Evolutionary conservation across 2,888 invertebrate species (phyloP).

Genomic region (Tenthredo notha): DNA sequence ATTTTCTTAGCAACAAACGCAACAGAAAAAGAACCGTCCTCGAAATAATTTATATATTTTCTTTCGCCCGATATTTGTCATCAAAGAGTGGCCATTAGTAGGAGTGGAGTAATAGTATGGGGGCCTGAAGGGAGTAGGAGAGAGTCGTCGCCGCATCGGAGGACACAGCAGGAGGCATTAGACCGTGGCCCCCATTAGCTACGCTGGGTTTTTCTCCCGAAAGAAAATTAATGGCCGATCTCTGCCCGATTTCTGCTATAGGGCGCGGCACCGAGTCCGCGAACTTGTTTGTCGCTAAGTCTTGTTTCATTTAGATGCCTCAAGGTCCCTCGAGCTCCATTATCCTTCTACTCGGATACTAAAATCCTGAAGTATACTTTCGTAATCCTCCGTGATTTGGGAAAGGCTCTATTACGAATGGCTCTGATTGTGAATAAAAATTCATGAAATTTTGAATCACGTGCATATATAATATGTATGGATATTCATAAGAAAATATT

Average conservation of each 20-base stretch:
- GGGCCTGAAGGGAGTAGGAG: constrained; percentile 66
- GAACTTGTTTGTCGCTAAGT: constrained; percentile 48
- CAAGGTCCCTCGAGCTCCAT: constrained; percentile 5
- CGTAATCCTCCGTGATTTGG: neutral
- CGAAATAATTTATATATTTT: constrained; percentile 77
- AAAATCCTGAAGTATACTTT: neutral
- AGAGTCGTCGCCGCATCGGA: constrained; percentile 61
- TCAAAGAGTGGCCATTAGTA: constrained; percentile 78
- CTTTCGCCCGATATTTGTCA: constrained; percentile 77
- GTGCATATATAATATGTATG: neutral
- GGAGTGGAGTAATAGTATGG: constrained; percentile 60
- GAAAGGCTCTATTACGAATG: neutral
- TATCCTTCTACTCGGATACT: neutral
- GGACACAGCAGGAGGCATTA: constrained; percentile 77
- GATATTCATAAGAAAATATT: neutral
- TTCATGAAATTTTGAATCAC: neutral
- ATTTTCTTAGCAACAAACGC: constrained; percentile 26
- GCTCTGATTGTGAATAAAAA: neutral
- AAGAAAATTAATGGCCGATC: constrained; percentile 76
- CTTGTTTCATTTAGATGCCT: constrained; percentile 33
- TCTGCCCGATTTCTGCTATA: constrained; percentile 59
- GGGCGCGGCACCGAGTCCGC: constrained; percentile 40
- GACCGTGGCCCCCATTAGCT: constrained; percentile 77
- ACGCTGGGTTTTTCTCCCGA: constrained; percentile 73
- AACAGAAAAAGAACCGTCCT: constrained; percentile 63